A percentile compares a stretch with the other conserved stretches of the same genome.
phyloP scores from a whole-genome alignment of 2,797 vertebrate genomes.

The Tiaroga cobitis region DNA sequence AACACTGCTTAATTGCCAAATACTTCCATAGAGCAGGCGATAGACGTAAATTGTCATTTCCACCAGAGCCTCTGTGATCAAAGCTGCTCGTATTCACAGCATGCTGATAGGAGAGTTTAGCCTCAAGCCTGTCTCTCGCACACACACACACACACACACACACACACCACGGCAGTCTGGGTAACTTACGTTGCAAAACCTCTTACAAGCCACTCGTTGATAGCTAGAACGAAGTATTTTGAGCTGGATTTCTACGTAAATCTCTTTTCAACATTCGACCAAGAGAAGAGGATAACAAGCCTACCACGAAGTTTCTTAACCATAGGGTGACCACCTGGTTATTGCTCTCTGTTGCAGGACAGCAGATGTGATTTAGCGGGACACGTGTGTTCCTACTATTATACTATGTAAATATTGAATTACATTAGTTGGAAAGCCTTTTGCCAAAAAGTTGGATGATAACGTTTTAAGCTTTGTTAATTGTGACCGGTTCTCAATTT shows the following conservation, averaged over 20 bases:
- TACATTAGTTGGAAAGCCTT: too few species aligned
- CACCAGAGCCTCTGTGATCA: conserved; percentile 74
- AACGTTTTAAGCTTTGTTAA: too few species aligned
- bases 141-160: conserved; percentile 57
- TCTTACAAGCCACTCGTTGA: conserved; percentile 28
- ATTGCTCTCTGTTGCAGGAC: too few species aligned
- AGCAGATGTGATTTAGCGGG: too few species aligned
- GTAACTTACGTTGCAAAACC: conserved; percentile 21
- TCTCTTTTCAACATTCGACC: conserved; percentile 10
- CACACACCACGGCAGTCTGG: conserved; percentile 8
- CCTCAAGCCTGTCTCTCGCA: conserved; percentile 64
- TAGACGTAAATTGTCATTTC: conserved; percentile 77
- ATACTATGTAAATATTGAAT: too few species aligned
- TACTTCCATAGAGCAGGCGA: conserved; percentile 69
- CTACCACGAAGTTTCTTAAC: background rate
- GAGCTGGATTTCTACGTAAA: conserved; percentile 21
- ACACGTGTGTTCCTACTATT: too few species aligned
- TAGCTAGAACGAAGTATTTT: conserved; percentile 23
- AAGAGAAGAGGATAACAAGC: background rate
- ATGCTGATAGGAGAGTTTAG: conserved; percentile 68
- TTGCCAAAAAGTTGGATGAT: too few species aligned
- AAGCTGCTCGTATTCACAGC: conserved; percentile 72
- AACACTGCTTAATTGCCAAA: conserved; percentile 74
- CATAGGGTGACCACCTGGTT: too few species aligned
- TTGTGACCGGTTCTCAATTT: too few species aligned